Percentiles rank a stretch among this genome's conserved stretches.
phyloP scores from a whole-genome alignment of 2,113 vertebrate genomes.

The Sardina pilchardus region DNA sequence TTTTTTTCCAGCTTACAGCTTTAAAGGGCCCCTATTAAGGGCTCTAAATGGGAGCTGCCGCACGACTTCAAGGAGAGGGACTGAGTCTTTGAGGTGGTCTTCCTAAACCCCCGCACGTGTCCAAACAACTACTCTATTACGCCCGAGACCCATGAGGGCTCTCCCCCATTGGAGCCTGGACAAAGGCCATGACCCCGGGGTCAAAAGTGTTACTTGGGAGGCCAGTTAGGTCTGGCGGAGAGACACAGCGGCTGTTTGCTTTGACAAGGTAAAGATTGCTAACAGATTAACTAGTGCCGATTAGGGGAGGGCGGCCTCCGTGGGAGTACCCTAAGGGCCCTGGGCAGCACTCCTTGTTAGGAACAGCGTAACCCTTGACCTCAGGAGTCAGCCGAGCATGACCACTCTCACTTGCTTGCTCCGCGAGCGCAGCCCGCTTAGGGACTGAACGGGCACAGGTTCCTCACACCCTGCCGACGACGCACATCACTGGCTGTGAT shows the following conservation, averaged over 20 bases:
- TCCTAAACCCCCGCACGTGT: constrained; percentile 77
- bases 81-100: constrained; percentile 60
- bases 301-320: constrained; percentile 80
- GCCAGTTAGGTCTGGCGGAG: constrained; percentile 78
- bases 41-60: neutral
- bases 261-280: constrained; percentile 91
- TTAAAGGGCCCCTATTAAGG: neutral
- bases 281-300: constrained; percentile 90
- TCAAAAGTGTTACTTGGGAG: constrained; percentile 85
- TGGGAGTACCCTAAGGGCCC: constrained; percentile 72
- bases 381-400: constrained; percentile 56
- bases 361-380: constrained; percentile 69
- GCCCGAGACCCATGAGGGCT: constrained; percentile 81
- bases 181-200: constrained; percentile 85
- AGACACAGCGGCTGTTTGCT: constrained; percentile 82
- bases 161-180: constrained; percentile 82
- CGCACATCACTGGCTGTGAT: neutral
- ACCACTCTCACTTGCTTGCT: constrained; percentile 50
- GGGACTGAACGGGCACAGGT: constrained; percentile 68
- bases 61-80: constrained; percentile 37
- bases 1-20: neutral
- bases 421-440: neutral
- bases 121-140: constrained; percentile 88
- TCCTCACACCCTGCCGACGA: constrained; percentile 57
- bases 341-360: constrained; percentile 71